These are phyloP conservation scores for Bombus polaris DNA, from an alignment of 1,140 invertebrate genomes.

Conservation along the genomic window DNA sequence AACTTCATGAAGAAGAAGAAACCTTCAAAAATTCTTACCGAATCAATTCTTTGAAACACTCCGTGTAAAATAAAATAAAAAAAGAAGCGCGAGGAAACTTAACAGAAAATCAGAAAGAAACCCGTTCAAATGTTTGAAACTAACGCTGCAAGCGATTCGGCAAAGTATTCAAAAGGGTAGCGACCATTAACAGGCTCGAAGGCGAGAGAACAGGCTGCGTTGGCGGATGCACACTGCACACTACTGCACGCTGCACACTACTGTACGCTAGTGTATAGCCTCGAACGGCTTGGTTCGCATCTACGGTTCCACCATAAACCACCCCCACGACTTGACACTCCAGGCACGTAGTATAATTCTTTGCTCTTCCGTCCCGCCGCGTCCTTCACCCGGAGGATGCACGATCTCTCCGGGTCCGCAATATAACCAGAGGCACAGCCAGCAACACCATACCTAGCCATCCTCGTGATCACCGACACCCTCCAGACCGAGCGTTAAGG, in stretches of 20 bases:
- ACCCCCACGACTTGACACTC: constrained; percentile 73
- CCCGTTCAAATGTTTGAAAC: neutral
- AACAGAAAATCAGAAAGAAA: neutral
- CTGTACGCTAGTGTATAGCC: neutral
- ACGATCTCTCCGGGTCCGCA: constrained; percentile 43
- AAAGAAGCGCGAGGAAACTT: neutral
- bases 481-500: neutral
- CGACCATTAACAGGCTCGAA: constrained; percentile 54
- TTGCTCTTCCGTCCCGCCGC: constrained; percentile 62
- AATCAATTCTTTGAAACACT: too few relatives aligned
- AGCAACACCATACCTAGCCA: constrained; percentile 13
- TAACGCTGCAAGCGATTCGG: neutral
- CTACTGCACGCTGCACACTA: too few relatives aligned
- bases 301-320: constrained; percentile 72
- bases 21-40: neutral
- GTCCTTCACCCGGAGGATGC: constrained; percentile 23
- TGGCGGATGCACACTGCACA: too few relatives aligned
- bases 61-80: too few relatives aligned
- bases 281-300: constrained; percentile 54
- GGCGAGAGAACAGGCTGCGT: neutral
- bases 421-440: constrained; percentile 43
- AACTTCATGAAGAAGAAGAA: neutral
- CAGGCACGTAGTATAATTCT: constrained; percentile 76
- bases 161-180: constrained; percentile 39
- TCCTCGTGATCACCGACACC: constrained; percentile 29